Evolutionary conservation across 2,113 vertebrate genomes (phyloP), one percentile per base, ranked within the genome.

Genomic region (Elgaria multicarinata): DNA sequence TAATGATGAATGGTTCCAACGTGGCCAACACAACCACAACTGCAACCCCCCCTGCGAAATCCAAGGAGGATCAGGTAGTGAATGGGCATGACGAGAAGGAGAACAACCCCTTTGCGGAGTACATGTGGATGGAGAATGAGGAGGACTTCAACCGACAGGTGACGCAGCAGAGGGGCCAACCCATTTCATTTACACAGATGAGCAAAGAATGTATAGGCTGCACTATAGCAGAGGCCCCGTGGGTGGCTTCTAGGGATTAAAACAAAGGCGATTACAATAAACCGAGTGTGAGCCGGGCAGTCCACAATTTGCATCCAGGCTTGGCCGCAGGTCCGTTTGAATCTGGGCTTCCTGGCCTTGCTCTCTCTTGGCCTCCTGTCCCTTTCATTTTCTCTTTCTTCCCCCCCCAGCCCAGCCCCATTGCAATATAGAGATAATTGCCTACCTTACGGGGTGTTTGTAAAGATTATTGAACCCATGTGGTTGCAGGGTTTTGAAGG

Each of bases 41-140:
- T 90, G 95, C 89, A 14, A 16, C 81, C 42, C 66, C 81, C 72
- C 72, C 81, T 20, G 96, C 97, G 90, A 97, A 97, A 26, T 97
- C 97, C 81, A 98, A 98, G 92, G 98, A 99, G 72, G 98, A 98
- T 66, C 97, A 97, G 0, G 98, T 95, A 0, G 97, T 98, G 93
- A 98, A 98, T 3, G 98, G 98, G 39, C 98, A 98, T 0, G 97
- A 97, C 79, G 98, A 99, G 77, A 98, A 97, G 50, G 98, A 99
- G 5, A 96, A 93, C 93, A 98, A 99, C 89, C 99, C 99, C 13
- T 99, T 99, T 1, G 98, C 98, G 0, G 99, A 99, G 93, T 99
- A 99, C 96, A 98, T 99, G 99, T 99, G 99, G 99, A 99, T 99
- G 99, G 99, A 99, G 96, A 99, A 99, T 0, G 99, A 99, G 90